A percentile compares a stretch with the other conserved stretches of the same genome.
phyloP scores from a whole-genome alignment of 1,140 invertebrate species.

The Episyrphus balteatus region DNA sequence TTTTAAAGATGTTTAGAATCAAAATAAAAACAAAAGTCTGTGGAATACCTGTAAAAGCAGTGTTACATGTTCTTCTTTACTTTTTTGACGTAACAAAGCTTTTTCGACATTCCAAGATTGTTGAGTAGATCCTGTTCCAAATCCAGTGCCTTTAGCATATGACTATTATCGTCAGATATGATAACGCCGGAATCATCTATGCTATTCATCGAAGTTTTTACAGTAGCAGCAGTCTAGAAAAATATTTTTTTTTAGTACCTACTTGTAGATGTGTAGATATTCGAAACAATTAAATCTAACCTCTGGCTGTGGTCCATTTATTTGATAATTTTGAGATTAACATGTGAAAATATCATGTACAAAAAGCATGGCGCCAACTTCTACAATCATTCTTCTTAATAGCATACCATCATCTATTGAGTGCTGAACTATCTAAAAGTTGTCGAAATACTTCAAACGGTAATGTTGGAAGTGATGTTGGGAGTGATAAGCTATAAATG shows the following conservation, averaged over 20 bases:
- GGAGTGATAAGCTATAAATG: conserved; percentile 63
- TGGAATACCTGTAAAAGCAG: conserved; percentile 56
- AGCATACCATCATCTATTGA: too few relatives aligned
- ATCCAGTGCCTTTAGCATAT: conserved; percentile 88
- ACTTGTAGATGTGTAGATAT: background rate
- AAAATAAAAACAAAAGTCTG: too few relatives aligned
- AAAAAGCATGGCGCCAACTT: too few relatives aligned
- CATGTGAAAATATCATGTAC: too few relatives aligned
- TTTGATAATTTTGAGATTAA: too few relatives aligned
- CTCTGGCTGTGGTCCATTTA: too few relatives aligned
- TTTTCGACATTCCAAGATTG: too few relatives aligned
- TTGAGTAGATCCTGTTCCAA: conserved; percentile 87
- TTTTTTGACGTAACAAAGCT: conserved; percentile 73
- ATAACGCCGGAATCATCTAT: conserved; percentile 9
- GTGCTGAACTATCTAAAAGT: too few relatives aligned
- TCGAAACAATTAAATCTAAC: conserved; percentile 74
- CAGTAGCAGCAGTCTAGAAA: conserved; percentile 6
- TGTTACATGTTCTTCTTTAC: conserved; percentile 88
- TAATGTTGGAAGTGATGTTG: conserved; percentile 61
- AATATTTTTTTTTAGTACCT: too few relatives aligned
- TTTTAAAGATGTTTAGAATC: too few relatives aligned
- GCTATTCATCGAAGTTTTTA: conserved; percentile 6
- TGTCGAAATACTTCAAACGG: too few relatives aligned
- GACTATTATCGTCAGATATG: conserved; percentile 60
- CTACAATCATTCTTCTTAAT: too few relatives aligned